Base-by-base conservation (phyloP, 2,888 invertebrate species). In the Metellina segmentata region DNA sequence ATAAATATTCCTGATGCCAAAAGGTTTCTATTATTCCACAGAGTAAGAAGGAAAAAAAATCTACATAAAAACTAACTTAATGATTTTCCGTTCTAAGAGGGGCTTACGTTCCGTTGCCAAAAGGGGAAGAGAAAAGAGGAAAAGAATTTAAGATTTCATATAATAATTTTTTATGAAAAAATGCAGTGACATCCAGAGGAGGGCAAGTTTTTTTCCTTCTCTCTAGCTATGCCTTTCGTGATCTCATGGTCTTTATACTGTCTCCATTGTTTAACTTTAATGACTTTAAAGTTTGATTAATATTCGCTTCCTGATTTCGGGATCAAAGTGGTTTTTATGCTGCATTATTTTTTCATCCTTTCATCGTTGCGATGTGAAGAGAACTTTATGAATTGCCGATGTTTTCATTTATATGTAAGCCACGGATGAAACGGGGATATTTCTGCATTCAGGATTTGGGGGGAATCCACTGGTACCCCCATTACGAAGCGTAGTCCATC, bases 91-190 rank as follows among this genome's bases (percentile, higher is more conserved):
- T 79, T 53, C 79, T 61, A 34, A 19, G 79, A 79, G 34, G 34
- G 79, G 61, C 61, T 79, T 79, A 79, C 34, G 51, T 20, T 20
- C 61, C 34, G 20, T 61, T 61, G 61, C 61, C 61, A 61, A 61
- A 61, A 61, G 61, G 61, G 9, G 61, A 79, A 79, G 61, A 79
- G 11, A 51, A 19, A 77, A 19, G 52, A 77, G 8, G 61, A 79
- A 79, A 61, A 61, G 61, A 79, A 61, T 79, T 79, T 20, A 79
- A 79, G 61, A 61, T 79, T 79, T 79, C 79, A 79, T 79, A 48
- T 79, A 79, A 79, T 79, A 77, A 51, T 51, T 77, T 77, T 61
- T 61, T 34, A 13, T 19, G 61, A 79, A 79, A 61, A 78, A 51
- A 16, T 49, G 5, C 20, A 19, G 61, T 34, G 61, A 79, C 34